Conservation (phyloP, 2,113 vertebrate genomes). For the Columba livia region DNA sequence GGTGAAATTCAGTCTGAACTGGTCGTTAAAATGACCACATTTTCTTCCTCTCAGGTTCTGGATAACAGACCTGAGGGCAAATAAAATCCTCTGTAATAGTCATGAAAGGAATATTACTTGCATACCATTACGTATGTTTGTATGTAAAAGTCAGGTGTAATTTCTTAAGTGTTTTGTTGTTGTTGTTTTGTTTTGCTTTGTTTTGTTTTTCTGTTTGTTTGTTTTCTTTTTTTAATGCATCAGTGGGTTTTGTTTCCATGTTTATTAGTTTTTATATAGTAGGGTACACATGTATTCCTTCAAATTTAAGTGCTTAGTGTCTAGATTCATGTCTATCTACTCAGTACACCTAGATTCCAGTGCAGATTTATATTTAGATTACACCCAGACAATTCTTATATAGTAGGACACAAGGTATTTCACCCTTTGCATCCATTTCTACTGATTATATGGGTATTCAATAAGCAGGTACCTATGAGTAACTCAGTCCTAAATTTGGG, state of each 20-base stretch:
- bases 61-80: not conserved
- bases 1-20: not conserved
- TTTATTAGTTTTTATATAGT: not conserved
- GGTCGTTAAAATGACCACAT: not conserved
- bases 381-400: not conserved
- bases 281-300: not conserved
- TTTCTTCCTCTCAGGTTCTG: not conserved
- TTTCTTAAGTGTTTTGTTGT: not conserved
- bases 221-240: not conserved
- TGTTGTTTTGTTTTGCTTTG: too few relatives aligned
- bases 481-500: not conserved
- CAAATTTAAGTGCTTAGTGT: not conserved
- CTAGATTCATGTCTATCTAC: not conserved
- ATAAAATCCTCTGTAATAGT: not conserved
- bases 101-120: not conserved
- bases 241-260: not conserved
- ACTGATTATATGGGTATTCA: not conserved
- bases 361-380: not conserved
- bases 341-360: not conserved
- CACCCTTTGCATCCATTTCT: not conserved
- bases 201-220: too few relatives aligned
- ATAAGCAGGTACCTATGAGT: not conserved
- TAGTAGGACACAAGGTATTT: not conserved
- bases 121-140: not conserved
- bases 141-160: not conserved